A percentile compares a stretch with the other conserved stretches of the same genome.
These are phyloP conservation scores for Cyclargus thomasi DNA, from an alignment of 1,140 invertebrate genomes.

Conservation along the genomic window DNA sequence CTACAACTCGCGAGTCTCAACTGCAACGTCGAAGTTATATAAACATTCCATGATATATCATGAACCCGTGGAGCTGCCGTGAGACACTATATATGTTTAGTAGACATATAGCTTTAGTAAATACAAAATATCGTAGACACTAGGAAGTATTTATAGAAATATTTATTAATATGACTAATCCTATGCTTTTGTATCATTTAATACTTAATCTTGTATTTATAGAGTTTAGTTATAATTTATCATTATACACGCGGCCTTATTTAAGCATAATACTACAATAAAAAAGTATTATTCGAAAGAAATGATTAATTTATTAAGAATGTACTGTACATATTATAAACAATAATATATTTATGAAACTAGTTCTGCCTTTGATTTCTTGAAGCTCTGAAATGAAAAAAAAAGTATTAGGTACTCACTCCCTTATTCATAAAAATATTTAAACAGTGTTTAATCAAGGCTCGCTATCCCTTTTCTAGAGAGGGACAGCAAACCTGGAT, in stretches of 20 bases:
- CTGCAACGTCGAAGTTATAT: conserved; percentile 50
- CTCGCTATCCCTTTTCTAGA: too few species aligned
- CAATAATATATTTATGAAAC: conserved; percentile 16
- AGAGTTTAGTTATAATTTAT: too few species aligned
- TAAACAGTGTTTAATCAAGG: too few species aligned
- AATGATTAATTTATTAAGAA: conserved; percentile 1
- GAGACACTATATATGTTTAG: background rate
- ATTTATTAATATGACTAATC: too few species aligned
- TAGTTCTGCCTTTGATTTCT: conserved; percentile 31
- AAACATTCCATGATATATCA: background rate
- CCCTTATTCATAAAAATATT: too few species aligned
- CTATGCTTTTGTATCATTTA: too few species aligned
- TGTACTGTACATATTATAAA: background rate
- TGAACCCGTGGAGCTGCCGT: background rate
- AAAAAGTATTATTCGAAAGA: background rate
- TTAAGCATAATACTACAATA: background rate
- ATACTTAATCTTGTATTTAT: too few species aligned
- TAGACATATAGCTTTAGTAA: background rate
- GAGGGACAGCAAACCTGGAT: too few species aligned
- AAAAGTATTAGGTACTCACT: background rate
- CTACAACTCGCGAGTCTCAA: conserved; percentile 57
- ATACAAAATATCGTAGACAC: too few species aligned
- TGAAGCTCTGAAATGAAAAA: conserved; percentile 34
- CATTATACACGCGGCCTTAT: too few species aligned
- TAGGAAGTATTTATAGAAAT: too few species aligned